These are phyloP conservation scores for Vulpes lagopus DNA, from an alignment of 2,113 vertebrate species.

Conservation along the genomic window DNA sequence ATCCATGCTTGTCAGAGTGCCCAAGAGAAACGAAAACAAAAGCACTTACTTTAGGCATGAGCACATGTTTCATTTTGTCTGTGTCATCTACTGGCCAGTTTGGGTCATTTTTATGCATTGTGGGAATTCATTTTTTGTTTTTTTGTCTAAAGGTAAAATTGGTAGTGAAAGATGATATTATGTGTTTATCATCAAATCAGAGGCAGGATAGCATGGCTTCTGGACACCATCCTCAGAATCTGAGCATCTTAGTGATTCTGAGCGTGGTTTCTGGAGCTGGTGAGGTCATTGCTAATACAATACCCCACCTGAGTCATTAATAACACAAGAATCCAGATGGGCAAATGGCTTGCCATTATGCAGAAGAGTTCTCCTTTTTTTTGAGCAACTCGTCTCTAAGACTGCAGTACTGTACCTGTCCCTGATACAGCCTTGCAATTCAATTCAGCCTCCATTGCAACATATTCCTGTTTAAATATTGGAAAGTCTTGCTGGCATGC, in stretches of 20 bases:
- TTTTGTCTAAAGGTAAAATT: conserved; percentile 9
- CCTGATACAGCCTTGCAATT: background rate
- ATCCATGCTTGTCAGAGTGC: background rate
- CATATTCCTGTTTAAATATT: background rate
- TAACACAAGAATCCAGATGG: background rate
- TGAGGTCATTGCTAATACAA: background rate
- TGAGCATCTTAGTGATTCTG: background rate
- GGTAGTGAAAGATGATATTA: conserved; percentile 28
- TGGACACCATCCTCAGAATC: too few species aligned
- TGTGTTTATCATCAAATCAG: background rate
- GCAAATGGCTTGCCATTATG: background rate
- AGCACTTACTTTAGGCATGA: background rate
- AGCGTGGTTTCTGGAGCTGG: background rate
- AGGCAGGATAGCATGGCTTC: background rate
- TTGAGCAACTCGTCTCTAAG: background rate
- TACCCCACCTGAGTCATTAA: background rate
- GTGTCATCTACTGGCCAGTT: background rate
- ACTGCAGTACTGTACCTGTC: background rate
- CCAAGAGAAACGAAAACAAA: background rate
- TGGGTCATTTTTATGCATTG: background rate
- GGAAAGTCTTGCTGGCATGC: background rate
- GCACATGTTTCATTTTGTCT: background rate
- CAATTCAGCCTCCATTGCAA: background rate
- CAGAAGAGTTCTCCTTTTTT: background rate
- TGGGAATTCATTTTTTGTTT: background rate